Evolutionary conservation across 2,113 vertebrate species (phyloP), one percentile per base, ranked within the genome.

Genomic region (Clupea harengus): DNA sequence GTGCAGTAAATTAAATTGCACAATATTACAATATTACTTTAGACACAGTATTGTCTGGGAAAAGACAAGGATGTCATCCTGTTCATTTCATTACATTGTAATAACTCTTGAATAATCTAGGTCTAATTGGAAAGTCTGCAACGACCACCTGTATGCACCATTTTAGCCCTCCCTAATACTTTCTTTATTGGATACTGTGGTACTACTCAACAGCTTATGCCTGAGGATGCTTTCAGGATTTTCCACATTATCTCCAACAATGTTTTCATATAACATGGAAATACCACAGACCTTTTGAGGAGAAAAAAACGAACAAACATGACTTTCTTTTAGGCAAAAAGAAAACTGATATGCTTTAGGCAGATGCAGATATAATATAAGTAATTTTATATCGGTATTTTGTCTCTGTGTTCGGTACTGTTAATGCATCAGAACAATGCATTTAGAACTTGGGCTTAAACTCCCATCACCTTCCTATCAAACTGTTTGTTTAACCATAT

Each of bases 131-230:
- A 57, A 81, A 85, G 89, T 89, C 89, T 87, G 44, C 45, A 88
- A 89, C 89, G 84, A 89, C 84, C 57, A 86, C 46, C 52, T 89
- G 85, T 78, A 64, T 82, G 50, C 44, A 54, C n/a, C 45, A 57
- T 83, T 85, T 87, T 87, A 92, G 78, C 83, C 90, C 88, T 80
- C 89, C 83, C 81, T 93, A 94, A 93, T 91, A n/a, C 93, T 91
- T 45, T 89, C 89, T 93, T 94, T 93, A 93, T 94, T 91, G 92
- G 75, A 67, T 32, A 49, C 45, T 52, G 50, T 10, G 50, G 50
- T 15, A 52, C 9, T 52, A 2, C 52, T 57, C 17, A 57, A 57
- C 2, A 18, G 20, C 54, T 60, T 60, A 22, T 60, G 54, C 18
- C 20, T 20, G 4, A 22, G 20, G 54, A 22, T 60, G 54, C 54